Conservation (phyloP, 2,113 vertebrate species). For the Laticauda laticaudata region DNA sequence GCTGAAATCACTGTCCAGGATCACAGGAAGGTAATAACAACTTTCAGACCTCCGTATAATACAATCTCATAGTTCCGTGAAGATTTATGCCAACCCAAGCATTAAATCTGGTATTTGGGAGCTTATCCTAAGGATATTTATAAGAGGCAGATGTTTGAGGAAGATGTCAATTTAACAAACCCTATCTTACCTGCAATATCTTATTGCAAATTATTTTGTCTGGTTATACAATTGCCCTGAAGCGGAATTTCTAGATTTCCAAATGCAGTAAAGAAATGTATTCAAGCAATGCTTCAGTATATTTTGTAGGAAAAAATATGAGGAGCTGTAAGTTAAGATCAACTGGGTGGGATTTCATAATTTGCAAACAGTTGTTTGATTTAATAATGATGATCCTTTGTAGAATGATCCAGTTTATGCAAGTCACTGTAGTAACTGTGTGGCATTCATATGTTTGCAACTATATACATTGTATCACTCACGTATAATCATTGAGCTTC, state of each 20-base stretch:
- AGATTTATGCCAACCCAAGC: constrained; percentile 26
- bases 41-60: constrained; percentile 19
- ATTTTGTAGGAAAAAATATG: background rate
- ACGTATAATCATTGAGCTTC: too few species aligned
- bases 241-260: background rate
- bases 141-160: background rate
- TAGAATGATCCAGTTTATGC: background rate
- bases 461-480: too few species aligned
- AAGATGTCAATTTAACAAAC: constrained; percentile 12
- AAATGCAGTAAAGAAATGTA: background rate
- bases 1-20: background rate
- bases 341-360: background rate
- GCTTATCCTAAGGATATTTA: constrained; percentile 21
- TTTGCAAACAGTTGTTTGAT: background rate
- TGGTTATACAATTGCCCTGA: background rate
- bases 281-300: background rate
- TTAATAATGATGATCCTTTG: background rate
- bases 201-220: constrained; percentile 21
- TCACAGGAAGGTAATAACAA: background rate
- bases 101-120: constrained; percentile 24
- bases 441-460: too few species aligned
- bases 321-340: background rate
- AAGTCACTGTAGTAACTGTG: too few species aligned
- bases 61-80: constrained; percentile 51
- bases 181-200: constrained; percentile 6